A percentile compares a stretch with the other conserved stretches of the same genome.
Conservation (phyloP, 2,888 invertebrate species). For the Lasioglossum leucozonium region DNA sequence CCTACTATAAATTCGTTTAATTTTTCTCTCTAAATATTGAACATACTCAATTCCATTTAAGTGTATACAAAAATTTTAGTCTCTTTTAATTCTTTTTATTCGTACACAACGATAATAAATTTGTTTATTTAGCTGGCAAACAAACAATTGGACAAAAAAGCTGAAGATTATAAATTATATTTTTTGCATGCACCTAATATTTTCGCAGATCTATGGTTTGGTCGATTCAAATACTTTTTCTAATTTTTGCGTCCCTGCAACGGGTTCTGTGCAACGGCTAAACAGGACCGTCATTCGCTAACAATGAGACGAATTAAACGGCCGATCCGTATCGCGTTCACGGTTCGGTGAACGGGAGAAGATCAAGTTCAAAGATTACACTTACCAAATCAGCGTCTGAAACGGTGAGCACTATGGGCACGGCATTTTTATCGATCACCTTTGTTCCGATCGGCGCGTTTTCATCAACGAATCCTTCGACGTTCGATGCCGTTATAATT, state of each 20-base stretch:
- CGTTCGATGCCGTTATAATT: conserved; percentile 89
- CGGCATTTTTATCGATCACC: conserved; percentile 88
- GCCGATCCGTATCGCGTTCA: conserved; percentile 42
- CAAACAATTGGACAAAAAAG: no score
- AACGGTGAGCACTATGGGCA: conserved; percentile 90
- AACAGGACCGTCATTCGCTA: conserved; percentile 16
- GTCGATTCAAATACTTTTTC: not conserved
- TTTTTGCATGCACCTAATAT: no score
- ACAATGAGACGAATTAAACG: conserved; percentile 48
- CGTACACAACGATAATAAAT: no score
- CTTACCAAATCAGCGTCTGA: conserved; percentile 94
- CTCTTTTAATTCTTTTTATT: no score
- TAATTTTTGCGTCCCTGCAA: not conserved
- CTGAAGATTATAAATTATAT: no score
- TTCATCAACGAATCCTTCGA: conserved; percentile 93
- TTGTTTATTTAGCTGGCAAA: no score
- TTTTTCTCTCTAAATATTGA: not conserved
- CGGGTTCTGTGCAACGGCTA: not conserved
- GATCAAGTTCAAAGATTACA: conserved; percentile 56
- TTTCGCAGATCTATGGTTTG: not conserved
- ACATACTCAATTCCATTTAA: no score
- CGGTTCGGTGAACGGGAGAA: conserved; percentile 29
- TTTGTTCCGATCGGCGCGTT: conserved; percentile 94
- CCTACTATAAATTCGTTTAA: not conserved
- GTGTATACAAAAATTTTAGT: no score